Evolutionary conservation across 2,888 invertebrate species (phyloP).

Genomic region (Balanococcus diminutus): DNA sequence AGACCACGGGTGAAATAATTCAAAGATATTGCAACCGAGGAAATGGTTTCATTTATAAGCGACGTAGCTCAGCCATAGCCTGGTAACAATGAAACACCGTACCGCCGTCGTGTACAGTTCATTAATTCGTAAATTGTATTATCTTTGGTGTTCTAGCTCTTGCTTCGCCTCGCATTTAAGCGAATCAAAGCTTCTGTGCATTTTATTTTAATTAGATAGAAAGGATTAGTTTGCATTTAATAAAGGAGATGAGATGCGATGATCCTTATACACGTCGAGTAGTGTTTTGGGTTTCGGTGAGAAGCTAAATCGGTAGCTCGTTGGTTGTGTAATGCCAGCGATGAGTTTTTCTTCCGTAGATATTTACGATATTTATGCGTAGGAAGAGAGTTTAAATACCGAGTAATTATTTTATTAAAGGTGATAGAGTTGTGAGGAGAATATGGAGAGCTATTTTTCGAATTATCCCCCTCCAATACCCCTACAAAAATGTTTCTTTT

Average conservation of each 20-base stretch:
- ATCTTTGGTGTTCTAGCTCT: constrained; percentile 4
- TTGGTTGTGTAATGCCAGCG: neutral
- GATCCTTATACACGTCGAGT: neutral
- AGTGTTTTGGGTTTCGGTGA: neutral
- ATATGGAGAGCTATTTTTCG: too few species aligned
- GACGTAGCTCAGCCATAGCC: neutral
- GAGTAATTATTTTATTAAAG: neutral
- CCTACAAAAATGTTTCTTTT: too few species aligned
- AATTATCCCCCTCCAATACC: too few species aligned
- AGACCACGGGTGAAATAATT: constrained; percentile 1
- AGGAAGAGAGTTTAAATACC: neutral
- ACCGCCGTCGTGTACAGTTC: neutral
- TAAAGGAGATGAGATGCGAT: neutral
- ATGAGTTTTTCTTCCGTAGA: neutral
- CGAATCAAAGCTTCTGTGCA: constrained; percentile 9
- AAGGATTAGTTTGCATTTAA: neutral
- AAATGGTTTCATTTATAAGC: constrained; percentile 6
- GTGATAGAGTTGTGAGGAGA: too few species aligned
- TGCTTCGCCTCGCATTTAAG: constrained; percentile 2
- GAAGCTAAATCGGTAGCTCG: neutral
- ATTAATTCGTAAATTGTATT: constrained; percentile 29
- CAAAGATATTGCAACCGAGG: constrained; percentile 16
- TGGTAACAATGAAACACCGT: neutral
- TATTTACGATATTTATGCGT: neutral
- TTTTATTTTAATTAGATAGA: constrained; percentile 27